Conservation (phyloP, 2,113 vertebrate genomes). For the Diphyllodes magnificus region DNA sequence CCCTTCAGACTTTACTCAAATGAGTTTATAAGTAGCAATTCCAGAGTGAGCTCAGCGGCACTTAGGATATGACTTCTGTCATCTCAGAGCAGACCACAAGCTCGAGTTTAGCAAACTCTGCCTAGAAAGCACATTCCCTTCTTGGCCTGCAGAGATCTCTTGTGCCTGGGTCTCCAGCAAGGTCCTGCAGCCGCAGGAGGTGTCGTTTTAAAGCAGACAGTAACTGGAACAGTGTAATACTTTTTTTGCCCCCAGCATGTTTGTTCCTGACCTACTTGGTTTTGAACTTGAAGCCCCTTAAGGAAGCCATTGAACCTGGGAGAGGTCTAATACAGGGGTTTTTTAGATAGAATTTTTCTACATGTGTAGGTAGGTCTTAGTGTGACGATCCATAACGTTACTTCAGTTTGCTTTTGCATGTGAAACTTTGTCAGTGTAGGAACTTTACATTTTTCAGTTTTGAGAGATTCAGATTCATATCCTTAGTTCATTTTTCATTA, state of each 20-base stretch:
- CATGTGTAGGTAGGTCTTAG: neutral
- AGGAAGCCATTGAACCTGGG: neutral
- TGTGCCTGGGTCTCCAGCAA: neutral
- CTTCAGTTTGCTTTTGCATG: neutral
- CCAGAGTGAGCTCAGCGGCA: neutral
- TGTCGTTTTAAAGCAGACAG: neutral
- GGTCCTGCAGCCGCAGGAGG: neutral
- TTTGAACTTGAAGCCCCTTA: neutral
- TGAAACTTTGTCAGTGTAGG: neutral
- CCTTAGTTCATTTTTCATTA: neutral
- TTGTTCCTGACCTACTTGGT: neutral
- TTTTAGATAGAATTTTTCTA: neutral
- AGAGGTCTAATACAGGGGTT: neutral
- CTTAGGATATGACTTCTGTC: neutral
- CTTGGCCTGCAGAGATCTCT: neutral
- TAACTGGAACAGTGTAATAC: neutral
- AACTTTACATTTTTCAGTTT: neutral
- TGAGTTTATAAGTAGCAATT: neutral
- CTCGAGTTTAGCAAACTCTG: neutral
- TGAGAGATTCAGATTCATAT: neutral
- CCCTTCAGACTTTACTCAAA: neutral
- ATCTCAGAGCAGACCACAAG: neutral
- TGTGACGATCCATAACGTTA: neutral
- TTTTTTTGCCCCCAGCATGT: neutral
- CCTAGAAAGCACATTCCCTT: neutral